Evolutionary conservation across 1,140 invertebrate species (phyloP).

Genomic region (Armadillidium nasatum): DNA sequence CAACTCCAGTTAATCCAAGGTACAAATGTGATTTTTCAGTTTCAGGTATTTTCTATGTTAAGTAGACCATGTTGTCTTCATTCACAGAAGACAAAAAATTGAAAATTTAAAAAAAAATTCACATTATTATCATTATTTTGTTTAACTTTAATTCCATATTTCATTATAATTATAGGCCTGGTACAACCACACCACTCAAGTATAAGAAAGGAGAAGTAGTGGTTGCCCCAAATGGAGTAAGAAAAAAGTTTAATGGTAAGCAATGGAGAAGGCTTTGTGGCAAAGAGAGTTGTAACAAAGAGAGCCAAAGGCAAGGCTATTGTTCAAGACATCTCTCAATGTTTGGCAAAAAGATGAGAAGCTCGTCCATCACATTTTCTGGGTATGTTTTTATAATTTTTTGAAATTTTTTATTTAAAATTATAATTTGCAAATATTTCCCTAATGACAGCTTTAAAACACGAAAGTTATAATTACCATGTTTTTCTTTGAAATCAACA

Average conservation of each 20-base stretch:
- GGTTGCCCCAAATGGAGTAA: slow-evolving; percentile 87
- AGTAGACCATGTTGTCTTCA: too few species aligned
- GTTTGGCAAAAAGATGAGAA: slow-evolving; percentile 62
- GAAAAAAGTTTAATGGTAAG: slow-evolving; percentile 99
- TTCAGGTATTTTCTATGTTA: too few species aligned
- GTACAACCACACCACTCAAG: slow-evolving; percentile 87
- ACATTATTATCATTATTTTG: too few species aligned
- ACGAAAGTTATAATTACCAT: background rate
- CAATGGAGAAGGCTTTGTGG: slow-evolving; percentile 96
- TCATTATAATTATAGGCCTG: slow-evolving; percentile 57
- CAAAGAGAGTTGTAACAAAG: slow-evolving; percentile 92
- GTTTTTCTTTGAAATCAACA: slow-evolving; percentile 8
- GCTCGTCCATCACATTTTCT: slow-evolving; percentile 49
- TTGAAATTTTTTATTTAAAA: background rate
- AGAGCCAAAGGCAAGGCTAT: slow-evolving; percentile 91
- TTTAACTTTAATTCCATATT: too few species aligned
- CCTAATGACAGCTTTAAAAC: too few species aligned
- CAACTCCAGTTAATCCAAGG: slow-evolving; percentile 79
- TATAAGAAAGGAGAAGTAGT: slow-evolving; percentile 99
- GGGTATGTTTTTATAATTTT: slow-evolving; percentile 28
- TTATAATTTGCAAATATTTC: too few species aligned
- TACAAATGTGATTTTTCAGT: slow-evolving; percentile 23
- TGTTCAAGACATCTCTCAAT: slow-evolving; percentile 93
- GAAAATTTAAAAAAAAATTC: too few species aligned
- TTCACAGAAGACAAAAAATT: too few species aligned